Evolutionary conservation across 2,113 vertebrate species (phyloP).

Genomic region (human): GRCh38 chr1:204878001-204878500

Average conservation of each 20-base stretch:
- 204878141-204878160: neutral
- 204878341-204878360: too few species aligned
- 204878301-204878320: neutral
- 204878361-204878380: too few species aligned
- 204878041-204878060: neutral
- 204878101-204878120: neutral
- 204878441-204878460: neutral
- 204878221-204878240: neutral
- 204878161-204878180: neutral
- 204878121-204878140: neutral
- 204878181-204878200: too few species aligned
- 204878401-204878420: neutral
- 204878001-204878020: constrained; percentile 1
- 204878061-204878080: constrained; percentile 29
- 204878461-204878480: neutral
- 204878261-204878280: neutral
- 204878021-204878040: neutral
- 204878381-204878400: too few species aligned
- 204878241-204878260: neutral
- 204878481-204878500: neutral
- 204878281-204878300: neutral
- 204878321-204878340: neutral
- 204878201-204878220: neutral
- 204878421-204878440: neutral
- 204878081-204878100: neutral